phyloP scores from a whole-genome alignment of 2,888 invertebrate species.

The Chloroclysta siterata region DNA sequence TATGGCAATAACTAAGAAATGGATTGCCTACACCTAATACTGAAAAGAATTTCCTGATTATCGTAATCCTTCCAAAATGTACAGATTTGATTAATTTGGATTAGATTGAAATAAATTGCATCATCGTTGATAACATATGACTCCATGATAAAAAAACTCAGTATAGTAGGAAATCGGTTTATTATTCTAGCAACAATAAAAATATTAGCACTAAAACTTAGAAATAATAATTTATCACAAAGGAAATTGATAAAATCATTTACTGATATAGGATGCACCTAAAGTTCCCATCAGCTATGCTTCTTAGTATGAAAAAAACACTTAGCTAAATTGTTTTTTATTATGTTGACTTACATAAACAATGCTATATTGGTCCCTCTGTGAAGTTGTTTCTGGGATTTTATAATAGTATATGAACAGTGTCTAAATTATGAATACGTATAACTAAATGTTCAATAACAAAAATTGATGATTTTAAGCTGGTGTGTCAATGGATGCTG shows the following conservation, averaged over 20 bases:
- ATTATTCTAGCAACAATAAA: background rate
- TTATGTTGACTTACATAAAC: too few species aligned
- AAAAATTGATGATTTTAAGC: background rate
- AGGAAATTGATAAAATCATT: background rate
- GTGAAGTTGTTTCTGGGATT: too few species aligned
- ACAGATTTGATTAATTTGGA: background rate
- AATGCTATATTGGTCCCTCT: too few species aligned
- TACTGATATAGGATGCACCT: background rate
- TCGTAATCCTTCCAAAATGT: background rate
- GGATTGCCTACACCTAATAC: too few species aligned
- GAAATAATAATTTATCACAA: background rate
- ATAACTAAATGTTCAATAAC: too few species aligned
- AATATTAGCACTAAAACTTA: background rate
- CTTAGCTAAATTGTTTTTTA: too few species aligned
- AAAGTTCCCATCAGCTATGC: too few species aligned
- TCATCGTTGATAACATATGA: background rate
- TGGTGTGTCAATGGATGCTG: background rate
- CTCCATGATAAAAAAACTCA: background rate
- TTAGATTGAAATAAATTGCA: background rate
- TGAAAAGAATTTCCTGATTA: background rate
- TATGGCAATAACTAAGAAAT: too few species aligned
- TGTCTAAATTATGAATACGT: too few species aligned
- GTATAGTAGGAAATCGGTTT: background rate
- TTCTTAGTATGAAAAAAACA: too few species aligned
- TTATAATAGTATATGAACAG: too few species aligned